A percentile compares a stretch with the other conserved stretches of the same genome.
phyloP scores from a whole-genome alignment of 2,113 vertebrate species.

The Crotalus helleri region DNA sequence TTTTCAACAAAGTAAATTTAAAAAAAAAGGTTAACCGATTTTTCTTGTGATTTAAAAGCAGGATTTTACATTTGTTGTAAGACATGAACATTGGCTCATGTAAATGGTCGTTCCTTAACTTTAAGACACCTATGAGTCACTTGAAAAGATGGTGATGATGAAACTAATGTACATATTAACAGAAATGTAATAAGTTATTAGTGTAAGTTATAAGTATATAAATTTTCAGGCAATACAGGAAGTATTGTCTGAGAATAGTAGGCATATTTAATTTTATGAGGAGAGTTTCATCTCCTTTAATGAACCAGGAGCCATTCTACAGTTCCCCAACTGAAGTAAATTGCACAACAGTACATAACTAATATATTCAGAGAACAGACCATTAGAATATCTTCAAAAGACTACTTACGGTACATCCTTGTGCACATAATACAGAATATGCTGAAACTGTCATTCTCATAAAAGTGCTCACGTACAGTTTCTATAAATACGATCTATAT shows the following conservation, averaged over 20 bases:
- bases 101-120: slow-evolving; percentile 67
- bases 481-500: neutral
- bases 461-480: neutral
- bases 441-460: neutral
- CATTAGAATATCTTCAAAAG: neutral
- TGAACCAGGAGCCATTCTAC: neutral
- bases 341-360: neutral
- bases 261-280: neutral
- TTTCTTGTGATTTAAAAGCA: slow-evolving; percentile 59
- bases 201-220: neutral
- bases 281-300: rapidly evolving
- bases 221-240: neutral
- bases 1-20: slow-evolving; percentile 18
- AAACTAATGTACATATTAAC: neutral
- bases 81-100: slow-evolving; percentile 54
- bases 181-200: rapidly evolving
- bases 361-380: neutral
- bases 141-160: slow-evolving; percentile 22
- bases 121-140: slow-evolving; percentile 60
- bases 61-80: slow-evolving; percentile 58
- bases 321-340: neutral
- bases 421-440: neutral
- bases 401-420: neutral
- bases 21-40: slow-evolving; percentile 56
- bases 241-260: neutral